phyloP scores from a whole-genome alignment of 1,140 invertebrate genomes.

The Matsumurasca onukii region DNA sequence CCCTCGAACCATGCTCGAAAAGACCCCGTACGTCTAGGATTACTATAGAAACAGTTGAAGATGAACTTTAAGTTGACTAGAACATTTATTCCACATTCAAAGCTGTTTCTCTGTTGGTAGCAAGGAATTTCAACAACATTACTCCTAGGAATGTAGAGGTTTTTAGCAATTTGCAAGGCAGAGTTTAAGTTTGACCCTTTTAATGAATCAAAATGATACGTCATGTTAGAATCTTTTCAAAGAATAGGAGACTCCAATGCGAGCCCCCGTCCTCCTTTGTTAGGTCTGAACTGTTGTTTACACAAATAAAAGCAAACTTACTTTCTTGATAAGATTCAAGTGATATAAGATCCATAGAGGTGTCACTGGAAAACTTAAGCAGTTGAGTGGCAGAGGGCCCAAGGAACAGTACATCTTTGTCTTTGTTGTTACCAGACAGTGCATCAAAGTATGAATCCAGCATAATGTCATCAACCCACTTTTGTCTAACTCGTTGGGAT shows the following conservation, averaged over 20 bases:
- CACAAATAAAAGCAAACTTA: constrained; percentile 7
- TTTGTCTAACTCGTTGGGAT: neutral
- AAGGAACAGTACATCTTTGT: neutral
- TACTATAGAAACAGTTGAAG: neutral
- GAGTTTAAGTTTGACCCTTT: neutral
- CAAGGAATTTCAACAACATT: neutral
- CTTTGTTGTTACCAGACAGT: neutral
- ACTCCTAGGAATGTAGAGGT: neutral
- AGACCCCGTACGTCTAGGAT: neutral
- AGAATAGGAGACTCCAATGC: neutral
- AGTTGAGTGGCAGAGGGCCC: neutral
- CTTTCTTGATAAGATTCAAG: neutral
- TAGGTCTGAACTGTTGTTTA: constrained; percentile 10
- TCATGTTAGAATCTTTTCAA: neutral
- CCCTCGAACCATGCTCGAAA: neutral
- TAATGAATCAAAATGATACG: constrained; percentile 11
- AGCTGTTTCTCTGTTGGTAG: neutral
- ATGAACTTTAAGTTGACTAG: neutral
- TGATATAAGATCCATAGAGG: neutral
- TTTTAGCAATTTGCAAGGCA: neutral
- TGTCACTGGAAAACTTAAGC: neutral
- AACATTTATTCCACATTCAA: constrained; percentile 9
- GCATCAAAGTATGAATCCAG: constrained; percentile 2
- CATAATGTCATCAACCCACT: constrained; percentile 7
- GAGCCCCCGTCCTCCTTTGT: neutral